phyloP scores from a whole-genome alignment of 2,113 vertebrate genomes.

The Dissostichus mawsoni region DNA sequence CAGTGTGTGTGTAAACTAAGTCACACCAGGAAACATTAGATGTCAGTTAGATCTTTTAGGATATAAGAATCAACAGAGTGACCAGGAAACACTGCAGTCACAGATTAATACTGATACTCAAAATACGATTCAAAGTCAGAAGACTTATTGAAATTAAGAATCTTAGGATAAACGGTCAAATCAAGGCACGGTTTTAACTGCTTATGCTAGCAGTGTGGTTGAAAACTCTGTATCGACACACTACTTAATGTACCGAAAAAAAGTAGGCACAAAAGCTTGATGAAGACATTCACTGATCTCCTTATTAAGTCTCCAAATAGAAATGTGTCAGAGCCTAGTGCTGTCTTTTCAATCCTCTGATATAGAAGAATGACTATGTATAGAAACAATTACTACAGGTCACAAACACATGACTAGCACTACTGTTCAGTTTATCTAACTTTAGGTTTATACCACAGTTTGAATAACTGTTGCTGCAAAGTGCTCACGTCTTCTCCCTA shows the following conservation, averaged over 20 bases:
- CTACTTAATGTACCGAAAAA: not conserved
- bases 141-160: no score
- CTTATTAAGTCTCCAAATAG: not conserved
- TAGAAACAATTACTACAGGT: not conserved
- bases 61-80: not conserved
- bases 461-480: not conserved
- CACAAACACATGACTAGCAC: not conserved
- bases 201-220: not conserved
- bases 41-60: not conserved
- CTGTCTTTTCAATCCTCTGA: not conserved
- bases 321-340: not conserved
- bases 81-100: not conserved
- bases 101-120: not conserved
- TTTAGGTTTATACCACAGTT: not conserved
- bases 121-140: no score
- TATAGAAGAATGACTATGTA: no score
- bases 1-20: not conserved
- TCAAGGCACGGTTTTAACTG: not conserved
- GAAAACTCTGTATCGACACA: not conserved
- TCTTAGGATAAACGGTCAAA: not conserved
- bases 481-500: not conserved
- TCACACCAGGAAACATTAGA: not conserved
- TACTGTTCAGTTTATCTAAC: not conserved
- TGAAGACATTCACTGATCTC: not conserved
- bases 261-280: not conserved